Evolutionary conservation across 2,888 invertebrate species (phyloP).

Genomic region (Nematopogon swammerdamellus): DNA sequence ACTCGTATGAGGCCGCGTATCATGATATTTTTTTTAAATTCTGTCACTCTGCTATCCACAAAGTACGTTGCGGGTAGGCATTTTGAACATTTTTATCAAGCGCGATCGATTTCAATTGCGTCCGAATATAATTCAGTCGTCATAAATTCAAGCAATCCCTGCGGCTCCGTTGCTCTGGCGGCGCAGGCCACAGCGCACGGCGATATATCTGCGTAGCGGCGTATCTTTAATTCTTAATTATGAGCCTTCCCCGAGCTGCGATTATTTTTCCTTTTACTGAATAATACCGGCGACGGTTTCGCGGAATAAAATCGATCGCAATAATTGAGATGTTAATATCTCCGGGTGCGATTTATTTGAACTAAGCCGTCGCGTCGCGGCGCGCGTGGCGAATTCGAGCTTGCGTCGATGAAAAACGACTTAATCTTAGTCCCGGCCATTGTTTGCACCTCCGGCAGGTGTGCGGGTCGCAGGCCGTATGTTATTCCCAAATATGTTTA

Average conservation of each 20-base stretch:
- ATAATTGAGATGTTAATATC: slow-evolving; percentile 29
- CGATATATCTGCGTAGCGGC: slow-evolving; percentile 29
- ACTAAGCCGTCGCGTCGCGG: slow-evolving; percentile 9
- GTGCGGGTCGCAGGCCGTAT: background rate
- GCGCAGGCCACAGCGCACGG: slow-evolving; percentile 27
- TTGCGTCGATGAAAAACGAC: background rate
- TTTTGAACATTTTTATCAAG: too few species aligned
- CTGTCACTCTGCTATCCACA: too few species aligned
- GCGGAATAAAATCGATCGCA: slow-evolving; percentile 29
- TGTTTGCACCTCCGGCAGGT: background rate
- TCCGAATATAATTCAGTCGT: slow-evolving; percentile 26
- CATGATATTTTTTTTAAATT: too few species aligned
- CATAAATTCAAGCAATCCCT: slow-evolving; percentile 35
- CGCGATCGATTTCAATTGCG: slow-evolving; percentile 21
- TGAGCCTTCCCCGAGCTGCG: slow-evolving; percentile 30
- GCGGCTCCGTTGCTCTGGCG: too few species aligned
- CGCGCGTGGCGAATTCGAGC: background rate
- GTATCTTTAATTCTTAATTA: slow-evolving; percentile 47
- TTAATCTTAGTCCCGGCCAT: background rate
- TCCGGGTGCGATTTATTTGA: slow-evolving; percentile 8
- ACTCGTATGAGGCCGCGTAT: too few species aligned
- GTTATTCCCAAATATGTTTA: background rate
- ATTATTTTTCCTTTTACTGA: slow-evolving; percentile 37
- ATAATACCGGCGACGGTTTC: slow-evolving; percentile 22
- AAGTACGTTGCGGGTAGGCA: too few species aligned